Evolutionary conservation across 2,888 invertebrate genomes (phyloP).

Genomic region (Platerodrilus igneus): DNA sequence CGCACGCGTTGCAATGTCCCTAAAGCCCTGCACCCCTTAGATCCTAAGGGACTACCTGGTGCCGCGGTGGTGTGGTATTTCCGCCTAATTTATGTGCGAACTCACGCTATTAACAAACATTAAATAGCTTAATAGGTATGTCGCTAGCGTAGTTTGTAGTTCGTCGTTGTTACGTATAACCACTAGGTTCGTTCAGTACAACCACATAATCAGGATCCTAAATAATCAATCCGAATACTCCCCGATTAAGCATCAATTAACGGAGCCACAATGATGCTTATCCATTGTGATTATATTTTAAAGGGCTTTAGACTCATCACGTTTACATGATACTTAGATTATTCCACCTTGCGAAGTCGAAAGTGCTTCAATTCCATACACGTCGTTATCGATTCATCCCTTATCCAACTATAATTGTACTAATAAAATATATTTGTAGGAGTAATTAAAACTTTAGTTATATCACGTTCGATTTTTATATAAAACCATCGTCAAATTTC

Average conservation of each 20-base stretch:
- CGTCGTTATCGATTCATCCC: too few species aligned
- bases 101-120: constrained; percentile 43
- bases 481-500: constrained; percentile 18
- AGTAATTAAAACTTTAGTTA: too few species aligned
- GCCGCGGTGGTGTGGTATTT: constrained; percentile 34
- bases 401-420: too few species aligned
- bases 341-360: too few species aligned
- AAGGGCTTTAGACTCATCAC: too few species aligned
- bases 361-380: too few species aligned
- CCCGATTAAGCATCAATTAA: constrained; percentile 19
- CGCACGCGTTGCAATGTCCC: constrained; percentile 8
- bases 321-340: too few species aligned
- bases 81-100: constrained; percentile 40
- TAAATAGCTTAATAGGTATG: constrained; percentile 41
- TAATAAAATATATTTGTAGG: too few species aligned
- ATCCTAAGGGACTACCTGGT: constrained; percentile 12
- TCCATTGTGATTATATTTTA: too few species aligned
- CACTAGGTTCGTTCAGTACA: constrained; percentile 18
- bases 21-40: constrained; percentile 1
- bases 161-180: constrained; percentile 25
- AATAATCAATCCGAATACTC: constrained; percentile 15
- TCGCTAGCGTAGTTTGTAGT: constrained; percentile 36
- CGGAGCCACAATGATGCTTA: too few species aligned
- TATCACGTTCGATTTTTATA: constrained; percentile 18
- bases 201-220: constrained; percentile 15